Base-by-base conservation (phyloP, 2,888 invertebrate species). In the Lochmaea crataegi region DNA sequence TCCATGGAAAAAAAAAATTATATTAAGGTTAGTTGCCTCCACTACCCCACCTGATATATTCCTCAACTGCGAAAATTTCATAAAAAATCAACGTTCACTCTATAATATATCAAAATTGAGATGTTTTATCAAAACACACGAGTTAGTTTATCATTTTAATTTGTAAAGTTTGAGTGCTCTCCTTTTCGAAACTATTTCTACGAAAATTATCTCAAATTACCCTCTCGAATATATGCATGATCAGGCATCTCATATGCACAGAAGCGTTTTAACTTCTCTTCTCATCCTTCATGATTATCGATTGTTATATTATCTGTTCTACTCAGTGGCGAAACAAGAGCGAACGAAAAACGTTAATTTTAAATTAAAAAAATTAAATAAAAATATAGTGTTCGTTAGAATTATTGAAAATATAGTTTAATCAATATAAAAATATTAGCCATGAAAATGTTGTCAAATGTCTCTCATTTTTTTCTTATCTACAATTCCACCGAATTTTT, bases 201-300 rank as follows among this genome's bases (percentile, higher is more conserved):
- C 3, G 42, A 42, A 64, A 70, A 64, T 70, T 56, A 45, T 32
- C 56, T 18, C 22, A 68, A 69, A 63, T 69, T 48, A 63, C 32
- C 38, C 18, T 53, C 63, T 69, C 48, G 56, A 69, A 64, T 64
- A 42, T 64, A 69, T 69, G 69, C 69, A 69, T 69, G 69, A 69
- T 69, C 69, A 69, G 69, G 69, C 64, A 64, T 56, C 69, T 69
- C n/a, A 48, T 41, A 69, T 69, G 69, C 64, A 69, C 64, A 69
- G 63, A 69, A 69, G 56, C 64, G 53, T 42, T 32, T 61, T 63
- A n/a, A 32, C 64, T 64, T 63, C 63, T 51, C 51, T 68, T 68
- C 68, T 32, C 61, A 26, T 68, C 41, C 64, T 69, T 42, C 41
- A 69, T 64, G 56, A 26, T 64, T 64, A 69, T 69, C 61, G 69